Evolutionary conservation across 2,888 invertebrate genomes (phyloP), one percentile per base, ranked within the genome.

Genomic region (Sphecodes monilicornis): DNA sequence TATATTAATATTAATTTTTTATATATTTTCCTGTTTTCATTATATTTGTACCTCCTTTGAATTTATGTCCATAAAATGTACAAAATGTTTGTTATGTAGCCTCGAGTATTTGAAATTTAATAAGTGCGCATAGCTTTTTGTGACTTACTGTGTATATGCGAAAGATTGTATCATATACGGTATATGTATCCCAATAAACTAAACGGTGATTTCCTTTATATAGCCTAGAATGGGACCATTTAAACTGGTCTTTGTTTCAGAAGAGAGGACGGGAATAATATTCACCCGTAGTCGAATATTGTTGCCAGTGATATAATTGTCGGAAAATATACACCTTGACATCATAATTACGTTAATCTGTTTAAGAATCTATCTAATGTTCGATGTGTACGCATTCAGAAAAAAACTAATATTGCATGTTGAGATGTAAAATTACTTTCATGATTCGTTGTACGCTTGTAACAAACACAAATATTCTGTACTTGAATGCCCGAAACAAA

Each of bases 201-300:
- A 50, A 57, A 10, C 41, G n/a, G 60, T n/a, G 18, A 29, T 64
- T 60, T 54, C 43, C 64, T 60, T 10, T 13, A 22, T 70, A 36
- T 75, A 18, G 50, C 22, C 16, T 70, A 74, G 50, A 69, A 41
- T 80, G 60, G 70, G 69, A 80, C 80, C 73, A 82, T 80, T 41
- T 69, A 22, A 74, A 68, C 26, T 82, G 69, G 60, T 82, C 73
- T 80, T 60, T 68, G 69, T 57, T 46, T 60, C 22, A 29, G 43
- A 50, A 78, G 13, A 16, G 26, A n/a, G 26, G 6, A 6, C 1
- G 29, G 46, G 50, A 71, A 66, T 50, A 43, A 43, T 46, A 36
- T 32, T 39, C 22, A 22, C 29, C 50, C 32, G 22, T 39, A 50
- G 32, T 18, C 60, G 57, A 29, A 39, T 66, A 50, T 41, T 26